These are phyloP conservation scores for Calonectris borealis DNA, from an alignment of 2,113 vertebrate species.

Conservation along the genomic window DNA sequence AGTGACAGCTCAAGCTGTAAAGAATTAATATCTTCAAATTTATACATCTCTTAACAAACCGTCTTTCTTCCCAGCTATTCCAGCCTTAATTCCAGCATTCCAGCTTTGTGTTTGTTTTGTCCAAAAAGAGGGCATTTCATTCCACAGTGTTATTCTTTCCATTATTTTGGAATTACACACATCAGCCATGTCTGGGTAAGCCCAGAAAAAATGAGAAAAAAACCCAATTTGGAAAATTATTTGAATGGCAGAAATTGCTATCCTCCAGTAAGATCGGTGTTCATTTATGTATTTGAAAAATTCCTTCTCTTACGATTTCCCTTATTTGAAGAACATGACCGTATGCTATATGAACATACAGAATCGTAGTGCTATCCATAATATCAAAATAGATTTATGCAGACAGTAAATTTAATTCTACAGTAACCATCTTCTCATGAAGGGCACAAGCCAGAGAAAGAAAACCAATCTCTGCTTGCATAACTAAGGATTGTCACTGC, in stretches of 20 bases:
- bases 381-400: neutral
- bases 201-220: neutral
- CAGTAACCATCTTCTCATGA: neutral
- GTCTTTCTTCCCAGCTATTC: neutral
- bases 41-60: neutral
- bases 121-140: conserved; percentile 26
- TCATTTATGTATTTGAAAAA: neutral
- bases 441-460: neutral
- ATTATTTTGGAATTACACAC: conserved; percentile 35
- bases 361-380: neutral
- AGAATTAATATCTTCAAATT: conserved; percentile 19
- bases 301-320: neutral
- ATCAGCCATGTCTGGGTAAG: neutral
- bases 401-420: neutral
- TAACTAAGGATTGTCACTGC: neutral
- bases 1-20: neutral
- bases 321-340: neutral
- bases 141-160: conserved; percentile 43
- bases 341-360: neutral
- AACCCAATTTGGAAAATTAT: neutral
- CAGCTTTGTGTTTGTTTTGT: conserved; percentile 31
- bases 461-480: neutral
- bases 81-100: conserved; percentile 21
- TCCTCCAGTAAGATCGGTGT: neutral
- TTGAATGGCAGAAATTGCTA: neutral